A percentile compares a stretch with the other conserved stretches of the same genome.
phyloP scores from a whole-genome alignment of 1,140 invertebrate genomes.

The Paraescarpia echinospica region DNA sequence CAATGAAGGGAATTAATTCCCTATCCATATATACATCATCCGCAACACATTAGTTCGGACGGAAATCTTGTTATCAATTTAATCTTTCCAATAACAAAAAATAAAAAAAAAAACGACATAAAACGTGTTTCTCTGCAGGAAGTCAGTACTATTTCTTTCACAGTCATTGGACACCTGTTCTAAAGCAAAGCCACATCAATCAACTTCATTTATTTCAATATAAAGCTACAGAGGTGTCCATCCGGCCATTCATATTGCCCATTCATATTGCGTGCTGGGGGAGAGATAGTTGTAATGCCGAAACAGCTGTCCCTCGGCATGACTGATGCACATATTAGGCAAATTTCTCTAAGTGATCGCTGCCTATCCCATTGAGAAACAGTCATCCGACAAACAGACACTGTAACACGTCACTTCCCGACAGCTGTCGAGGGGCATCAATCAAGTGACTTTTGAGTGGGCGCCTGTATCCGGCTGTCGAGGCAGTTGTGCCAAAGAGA shows the following conservation, averaged over 20 bases:
- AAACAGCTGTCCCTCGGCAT: background rate
- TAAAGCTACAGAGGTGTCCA: background rate
- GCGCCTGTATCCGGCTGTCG: background rate
- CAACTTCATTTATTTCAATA: background rate
- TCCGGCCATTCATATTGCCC: background rate
- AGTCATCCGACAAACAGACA: background rate
- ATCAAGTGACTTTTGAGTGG: background rate
- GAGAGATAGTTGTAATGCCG: background rate
- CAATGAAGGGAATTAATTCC: background rate
- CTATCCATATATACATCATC: background rate
- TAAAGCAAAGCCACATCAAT: background rate
- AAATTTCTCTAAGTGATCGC: constrained; percentile 5
- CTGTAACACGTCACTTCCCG: background rate
- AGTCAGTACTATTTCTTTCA: background rate
- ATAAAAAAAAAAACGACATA: background rate
- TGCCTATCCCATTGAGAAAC: background rate
- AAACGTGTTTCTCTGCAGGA: background rate
- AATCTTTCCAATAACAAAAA: background rate
- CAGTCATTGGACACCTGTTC: background rate
- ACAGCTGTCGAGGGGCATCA: background rate
- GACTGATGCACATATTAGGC: background rate
- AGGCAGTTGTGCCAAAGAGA: background rate
- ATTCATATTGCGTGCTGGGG: background rate
- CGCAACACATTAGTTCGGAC: background rate
- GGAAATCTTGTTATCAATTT: background rate